Base-by-base conservation (phyloP, 2,113 vertebrate species). In the Oreochromis spilurus region DNA sequence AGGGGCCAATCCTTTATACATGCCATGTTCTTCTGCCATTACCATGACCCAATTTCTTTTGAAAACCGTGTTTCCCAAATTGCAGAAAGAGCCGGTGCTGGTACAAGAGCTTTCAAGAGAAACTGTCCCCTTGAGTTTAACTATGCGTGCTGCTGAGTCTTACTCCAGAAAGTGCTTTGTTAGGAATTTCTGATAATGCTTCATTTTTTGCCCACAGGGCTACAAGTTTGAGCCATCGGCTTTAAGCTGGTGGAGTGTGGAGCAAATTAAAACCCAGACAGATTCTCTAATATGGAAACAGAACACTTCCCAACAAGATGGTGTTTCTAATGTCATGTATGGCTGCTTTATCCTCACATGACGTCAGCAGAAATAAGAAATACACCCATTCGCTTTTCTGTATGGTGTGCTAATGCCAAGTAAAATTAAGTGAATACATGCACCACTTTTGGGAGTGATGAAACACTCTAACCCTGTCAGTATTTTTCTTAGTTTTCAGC, bases 41-140 rank as follows among this genome's bases (percentile, higher is more conserved):
- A 92, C 87, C 86, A 88, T 93, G 94, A 95, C 94, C 94, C 91
- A 93, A 90, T 95, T 95, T 88, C 92, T 89, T 94, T 95, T 94
- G 90, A 94, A 94, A 94, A 92, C 82, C 58, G 79, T 82, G 82
- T 89, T 91, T 93, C 82, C 89, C 86, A 93, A 95, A 94, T 94
- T 93, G 90, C 91, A 89, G 79, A 93, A 91, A 87, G 85, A 91
- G 84, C 72, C n/a, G 4, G 58, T 54, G 86, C 92, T 81, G 54
- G 89, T 89, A 85, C 79, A 88, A 86, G 88, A 82, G 91, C 93
- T 94, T 95, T 95, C 94, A 96, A 94, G 92, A 89, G 86, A 91
- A 94, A 91, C 93, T 88, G 94, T 93, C 94, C 92, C 92, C 88
- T 92, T 94, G 94, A 94, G 94, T 95, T 95, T 94, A 90, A 91